Evolutionary conservation across 2,888 invertebrate genomes (phyloP), one percentile per base, ranked within the genome.

Genomic region (Drosophila mayaguana): DNA sequence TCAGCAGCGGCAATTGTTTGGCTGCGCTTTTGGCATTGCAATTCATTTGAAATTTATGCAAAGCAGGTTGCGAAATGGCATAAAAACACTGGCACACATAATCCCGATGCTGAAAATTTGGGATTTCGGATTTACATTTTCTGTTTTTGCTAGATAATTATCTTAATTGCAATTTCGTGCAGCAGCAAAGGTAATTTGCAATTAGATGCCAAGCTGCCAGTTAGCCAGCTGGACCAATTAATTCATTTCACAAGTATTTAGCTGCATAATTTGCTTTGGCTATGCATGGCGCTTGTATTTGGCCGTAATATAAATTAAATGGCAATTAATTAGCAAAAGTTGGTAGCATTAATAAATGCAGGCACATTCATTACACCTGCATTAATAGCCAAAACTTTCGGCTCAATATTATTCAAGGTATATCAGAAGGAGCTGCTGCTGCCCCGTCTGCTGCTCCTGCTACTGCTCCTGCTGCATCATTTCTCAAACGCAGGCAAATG

Each of bases 401-500:
- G 63, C 66, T 72, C 63, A 80, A 74, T 73, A 66, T 71, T 65
- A 55, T 50, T 32, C 51, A 56, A 57, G 51, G 50, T 63, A 40
- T 50, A 63, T 38, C 46, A 18, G 25, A n/a, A 25, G 63, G 22
- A 48, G 20, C 38, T 45, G 43, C 12, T 42, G 18, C 42, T 20
- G 18, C n/a, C 11, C 3, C 9, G 4, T 9, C 25, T 14, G 18
- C 38, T 38, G 25, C n/a, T 59, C 28, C 32, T 43, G 42, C 8
- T 16, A 11, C 3, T n/a, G 25, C 38, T 63, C 20, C 61, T 48
- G 79, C 73, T 89, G 84, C 82, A 86, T 88, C 90, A 86, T 86
- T 86, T 90, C 83, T 89, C 89, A 88, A 82, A 78, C 77, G 84
- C 64, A 90, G 82, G 78, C 89, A 89, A 89, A 89, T 89, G 90